Evolutionary conservation across 2,797 vertebrate genomes (phyloP).

Genomic region (Setipinna tenuifilis): DNA sequence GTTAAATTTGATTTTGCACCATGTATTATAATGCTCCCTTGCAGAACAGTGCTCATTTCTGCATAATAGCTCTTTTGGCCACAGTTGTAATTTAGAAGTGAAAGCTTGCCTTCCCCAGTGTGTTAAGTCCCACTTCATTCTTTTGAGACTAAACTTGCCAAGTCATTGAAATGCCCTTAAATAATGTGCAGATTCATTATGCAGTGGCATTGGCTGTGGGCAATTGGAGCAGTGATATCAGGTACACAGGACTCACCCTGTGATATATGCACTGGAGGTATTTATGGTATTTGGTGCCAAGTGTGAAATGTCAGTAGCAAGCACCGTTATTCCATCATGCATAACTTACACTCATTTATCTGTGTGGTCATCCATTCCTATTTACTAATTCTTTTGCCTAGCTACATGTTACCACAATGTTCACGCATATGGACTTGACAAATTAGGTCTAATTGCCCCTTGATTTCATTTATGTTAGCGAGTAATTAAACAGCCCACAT

Average conservation of each 20-base stretch:
- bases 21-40: neutral
- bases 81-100: neutral
- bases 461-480: neutral
- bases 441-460: neutral
- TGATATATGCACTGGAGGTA: neutral
- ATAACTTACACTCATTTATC: neutral
- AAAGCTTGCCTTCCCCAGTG: neutral
- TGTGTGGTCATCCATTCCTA: neutral
- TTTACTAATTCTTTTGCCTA: neutral
- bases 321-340: neutral
- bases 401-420: neutral
- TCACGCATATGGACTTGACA: neutral
- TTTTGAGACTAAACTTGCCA: neutral
- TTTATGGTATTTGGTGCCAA: neutral
- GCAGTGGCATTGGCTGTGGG: neutral
- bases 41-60: neutral
- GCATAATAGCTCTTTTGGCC: neutral
- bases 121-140: neutral
- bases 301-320: slow-evolving; percentile 3
- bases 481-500: neutral
- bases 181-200: neutral
- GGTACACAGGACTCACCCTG: neutral
- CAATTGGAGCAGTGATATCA: neutral
- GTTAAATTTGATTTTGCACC: neutral
- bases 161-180: neutral